These are phyloP conservation scores for Syrista parreyssii DNA, from an alignment of 2,888 invertebrate genomes.

Conservation along the genomic window DNA sequence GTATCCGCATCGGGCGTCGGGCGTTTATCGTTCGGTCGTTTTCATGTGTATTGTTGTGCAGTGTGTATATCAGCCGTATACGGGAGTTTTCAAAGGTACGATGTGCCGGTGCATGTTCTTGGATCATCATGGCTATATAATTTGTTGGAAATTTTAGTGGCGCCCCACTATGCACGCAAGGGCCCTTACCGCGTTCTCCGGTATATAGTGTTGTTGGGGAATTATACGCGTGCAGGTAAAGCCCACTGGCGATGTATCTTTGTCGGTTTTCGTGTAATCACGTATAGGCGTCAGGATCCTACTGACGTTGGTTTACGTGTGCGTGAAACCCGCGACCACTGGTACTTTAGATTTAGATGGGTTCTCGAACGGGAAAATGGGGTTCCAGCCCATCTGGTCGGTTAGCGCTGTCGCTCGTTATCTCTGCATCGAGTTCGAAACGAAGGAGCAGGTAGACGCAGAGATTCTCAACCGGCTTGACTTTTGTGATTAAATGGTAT, in stretches of 20 bases:
- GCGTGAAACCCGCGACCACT: conserved; percentile 7
- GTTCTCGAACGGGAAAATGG: conserved; percentile 42
- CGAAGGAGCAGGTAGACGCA: conserved; percentile 37
- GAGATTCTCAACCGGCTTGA: conserved; percentile 30
- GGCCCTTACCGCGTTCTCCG: not conserved
- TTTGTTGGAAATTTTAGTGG: conserved; percentile 20
- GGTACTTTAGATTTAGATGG: conserved; percentile 42
- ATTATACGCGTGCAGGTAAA: not conserved
- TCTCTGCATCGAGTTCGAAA: conserved; percentile 35
- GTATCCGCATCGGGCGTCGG: not conserved
- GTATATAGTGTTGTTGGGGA: not conserved
- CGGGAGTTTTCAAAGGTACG: conserved; percentile 3
- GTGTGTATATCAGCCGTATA: conserved; percentile 4
- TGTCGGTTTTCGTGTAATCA: not conserved
- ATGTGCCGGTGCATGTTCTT: conserved; percentile 14
- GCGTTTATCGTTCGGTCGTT: not conserved
- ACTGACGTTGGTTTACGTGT: not conserved
- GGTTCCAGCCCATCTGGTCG: conserved; percentile 23
- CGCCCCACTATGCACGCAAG: conserved; percentile 7
- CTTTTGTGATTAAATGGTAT: not conserved
- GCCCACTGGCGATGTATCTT: not conserved
- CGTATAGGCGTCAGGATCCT: not conserved
- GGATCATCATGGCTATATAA: conserved; percentile 21
- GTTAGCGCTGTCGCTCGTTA: conserved; percentile 39
- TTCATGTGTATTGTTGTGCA: not conserved